These are phyloP conservation scores for Gadus macrocephalus DNA, from an alignment of 2,113 vertebrate species.

Conservation along the genomic window DNA sequence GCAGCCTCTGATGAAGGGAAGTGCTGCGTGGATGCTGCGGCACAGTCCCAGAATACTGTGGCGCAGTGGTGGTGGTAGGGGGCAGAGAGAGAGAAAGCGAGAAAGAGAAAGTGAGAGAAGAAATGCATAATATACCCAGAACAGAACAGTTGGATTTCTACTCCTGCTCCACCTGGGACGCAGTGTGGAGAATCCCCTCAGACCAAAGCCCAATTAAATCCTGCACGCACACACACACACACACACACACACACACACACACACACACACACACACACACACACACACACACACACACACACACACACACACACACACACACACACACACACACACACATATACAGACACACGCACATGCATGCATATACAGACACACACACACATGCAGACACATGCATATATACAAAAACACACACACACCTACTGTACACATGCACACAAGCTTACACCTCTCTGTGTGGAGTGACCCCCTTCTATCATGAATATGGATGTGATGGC, in stretches of 20 bases:
- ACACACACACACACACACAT: too few relatives aligned
- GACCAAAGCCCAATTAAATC: conserved; percentile 76
- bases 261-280: conserved; percentile 16
- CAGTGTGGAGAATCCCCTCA: conserved; percentile 65
- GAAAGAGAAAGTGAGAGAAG: conserved; percentile 57
- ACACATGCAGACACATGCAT: too few relatives aligned
- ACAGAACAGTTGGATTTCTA: conserved; percentile 65
- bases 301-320: too few relatives aligned
- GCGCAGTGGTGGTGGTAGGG: neutral
- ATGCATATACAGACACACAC: too few relatives aligned
- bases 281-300: conserved; percentile 5
- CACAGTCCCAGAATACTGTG: neutral
- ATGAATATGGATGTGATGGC: conserved; percentile 75
- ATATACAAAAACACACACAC: too few relatives aligned
- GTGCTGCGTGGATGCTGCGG: conserved; percentile 42
- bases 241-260: neutral
- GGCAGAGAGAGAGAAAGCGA: conserved; percentile 33
- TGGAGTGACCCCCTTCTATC: conserved; percentile 69
- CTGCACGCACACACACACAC: conserved; percentile 3
- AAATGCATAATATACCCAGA: conserved; percentile 52
- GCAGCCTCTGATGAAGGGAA: conserved; percentile 59
- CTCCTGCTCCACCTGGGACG: conserved; percentile 74
- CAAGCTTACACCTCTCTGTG: conserved; percentile 37
- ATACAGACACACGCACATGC: too few relatives aligned
- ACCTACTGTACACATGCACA: conserved; percentile 1